Conservation (phyloP, 2,797 vertebrate genomes). For the Eospalax fontanierii region DNA sequence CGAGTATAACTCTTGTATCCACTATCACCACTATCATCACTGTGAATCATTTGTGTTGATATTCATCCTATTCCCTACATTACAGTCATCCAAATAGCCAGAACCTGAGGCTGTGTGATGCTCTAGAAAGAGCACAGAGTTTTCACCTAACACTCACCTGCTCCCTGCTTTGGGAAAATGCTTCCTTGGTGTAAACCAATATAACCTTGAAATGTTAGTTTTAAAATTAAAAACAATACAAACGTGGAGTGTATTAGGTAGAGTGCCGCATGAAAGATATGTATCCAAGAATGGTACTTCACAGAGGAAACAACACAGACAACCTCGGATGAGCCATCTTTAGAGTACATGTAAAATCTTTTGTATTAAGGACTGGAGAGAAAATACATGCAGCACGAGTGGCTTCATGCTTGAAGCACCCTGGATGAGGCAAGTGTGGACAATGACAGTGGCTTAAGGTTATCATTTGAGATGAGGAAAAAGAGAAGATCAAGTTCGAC, state of each 20-base stretch:
- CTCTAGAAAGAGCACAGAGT: neutral
- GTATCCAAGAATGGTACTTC: neutral
- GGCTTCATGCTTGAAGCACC: neutral
- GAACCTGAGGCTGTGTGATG: neutral
- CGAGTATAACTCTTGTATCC: neutral
- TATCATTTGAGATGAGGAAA: neutral
- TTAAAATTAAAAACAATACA: conserved; percentile 18
- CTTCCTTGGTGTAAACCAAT: neutral
- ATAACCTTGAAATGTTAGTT: neutral
- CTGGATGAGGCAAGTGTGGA: neutral
- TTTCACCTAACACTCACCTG: neutral
- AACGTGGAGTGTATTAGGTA: neutral
- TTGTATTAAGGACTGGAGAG: conserved; percentile 1
- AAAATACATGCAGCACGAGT: neutral
- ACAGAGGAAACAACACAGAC: neutral
- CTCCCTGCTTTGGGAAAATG: neutral
- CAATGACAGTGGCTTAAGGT: neutral
- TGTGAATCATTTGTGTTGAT: neutral
- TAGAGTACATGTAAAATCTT: neutral
- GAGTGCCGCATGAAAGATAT: too few species aligned
- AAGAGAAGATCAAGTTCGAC: neutral
- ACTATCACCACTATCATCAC: neutral
- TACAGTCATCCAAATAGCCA: neutral
- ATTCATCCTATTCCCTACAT: neutral
- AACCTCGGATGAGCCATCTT: neutral